Percentiles rank a stretch among this genome's conserved stretches.
These are phyloP conservation scores for Chymomyza fuscimana DNA, from an alignment of 2,888 invertebrate species.

Conservation along the genomic window DNA sequence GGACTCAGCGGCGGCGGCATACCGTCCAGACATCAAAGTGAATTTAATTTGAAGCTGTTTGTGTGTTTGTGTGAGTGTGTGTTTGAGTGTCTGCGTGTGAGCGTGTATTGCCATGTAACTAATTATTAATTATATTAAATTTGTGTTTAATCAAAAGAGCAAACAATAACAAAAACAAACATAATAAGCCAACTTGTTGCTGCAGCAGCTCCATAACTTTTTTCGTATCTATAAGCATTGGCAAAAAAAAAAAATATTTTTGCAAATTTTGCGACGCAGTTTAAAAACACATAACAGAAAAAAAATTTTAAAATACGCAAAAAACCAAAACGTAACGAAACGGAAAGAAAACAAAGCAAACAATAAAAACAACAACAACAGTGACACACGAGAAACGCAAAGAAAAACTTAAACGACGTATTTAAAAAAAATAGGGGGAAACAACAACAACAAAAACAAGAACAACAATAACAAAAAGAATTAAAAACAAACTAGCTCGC, in stretches of 20 bases:
- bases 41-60: conserved; percentile 59
- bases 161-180: conserved; percentile 11
- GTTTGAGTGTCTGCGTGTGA: conserved; percentile 23
- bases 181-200: conserved; percentile 14
- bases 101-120: conserved; percentile 50
- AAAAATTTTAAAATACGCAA: conserved; percentile 34
- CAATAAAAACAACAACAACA: conserved; percentile 11
- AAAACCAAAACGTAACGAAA: conserved; percentile 31
- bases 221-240: neutral
- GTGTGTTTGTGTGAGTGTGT: conserved; percentile 33
- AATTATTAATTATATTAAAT: conserved; percentile 61
- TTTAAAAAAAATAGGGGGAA: conserved; percentile 37
- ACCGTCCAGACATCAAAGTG: conserved; percentile 46
- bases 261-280: conserved; percentile 59
- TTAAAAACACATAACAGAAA: conserved; percentile 40
- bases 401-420: conserved; percentile 56
- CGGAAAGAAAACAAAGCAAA: conserved; percentile 31
- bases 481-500: conserved; percentile 65
- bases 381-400: conserved; percentile 8
- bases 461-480: conserved; percentile 43
- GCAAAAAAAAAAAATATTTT: conserved; percentile 22
- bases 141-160: conserved; percentile 6
- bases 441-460: conserved; percentile 21
- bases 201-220: neutral
- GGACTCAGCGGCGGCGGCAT: conserved; percentile 6